A percentile compares a stretch with the other conserved stretches of the same genome.
phyloP scores from a whole-genome alignment of 2,113 vertebrate species.

The Chaenogobius annularis region DNA sequence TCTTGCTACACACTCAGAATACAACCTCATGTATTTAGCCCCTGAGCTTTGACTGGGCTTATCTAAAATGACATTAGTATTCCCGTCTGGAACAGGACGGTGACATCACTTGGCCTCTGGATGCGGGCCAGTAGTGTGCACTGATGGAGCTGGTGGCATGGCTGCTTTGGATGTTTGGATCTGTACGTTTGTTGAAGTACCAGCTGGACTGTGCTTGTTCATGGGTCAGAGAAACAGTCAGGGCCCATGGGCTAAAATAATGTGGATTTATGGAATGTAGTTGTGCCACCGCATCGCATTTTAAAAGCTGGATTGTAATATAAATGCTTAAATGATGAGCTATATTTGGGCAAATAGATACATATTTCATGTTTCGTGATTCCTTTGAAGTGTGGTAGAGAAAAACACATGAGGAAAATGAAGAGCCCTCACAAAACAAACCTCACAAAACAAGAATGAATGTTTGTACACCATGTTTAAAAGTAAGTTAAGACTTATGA shows the following conservation, averaged over 20 bases:
- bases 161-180: conserved; percentile 11
- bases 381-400: background rate
- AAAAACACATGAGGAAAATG: background rate
- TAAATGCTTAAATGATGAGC: background rate
- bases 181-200: conserved; percentile 7
- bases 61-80: conserved; percentile 44
- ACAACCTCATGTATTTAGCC: conserved; percentile 8
- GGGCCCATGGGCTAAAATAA: background rate
- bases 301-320: background rate
- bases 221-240: conserved; percentile 1
- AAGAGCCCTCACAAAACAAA: background rate
- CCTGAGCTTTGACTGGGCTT: conserved; percentile 28
- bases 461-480: no score
- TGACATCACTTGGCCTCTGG: conserved; percentile 34
- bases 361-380: background rate
- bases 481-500: no score
- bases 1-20: background rate
- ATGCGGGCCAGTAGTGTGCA: conserved; percentile 5
- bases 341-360: background rate
- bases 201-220: conserved; percentile 19
- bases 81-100: conserved; percentile 19
- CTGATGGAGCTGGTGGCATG: conserved; percentile 22
- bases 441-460: background rate
- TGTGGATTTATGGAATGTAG: background rate
- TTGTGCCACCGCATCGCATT: background rate